Evolutionary conservation across 30 jellyfish, hydroid and myxozoan species (phyloP).

Genomic region (Catostylus mosaicus): DNA sequence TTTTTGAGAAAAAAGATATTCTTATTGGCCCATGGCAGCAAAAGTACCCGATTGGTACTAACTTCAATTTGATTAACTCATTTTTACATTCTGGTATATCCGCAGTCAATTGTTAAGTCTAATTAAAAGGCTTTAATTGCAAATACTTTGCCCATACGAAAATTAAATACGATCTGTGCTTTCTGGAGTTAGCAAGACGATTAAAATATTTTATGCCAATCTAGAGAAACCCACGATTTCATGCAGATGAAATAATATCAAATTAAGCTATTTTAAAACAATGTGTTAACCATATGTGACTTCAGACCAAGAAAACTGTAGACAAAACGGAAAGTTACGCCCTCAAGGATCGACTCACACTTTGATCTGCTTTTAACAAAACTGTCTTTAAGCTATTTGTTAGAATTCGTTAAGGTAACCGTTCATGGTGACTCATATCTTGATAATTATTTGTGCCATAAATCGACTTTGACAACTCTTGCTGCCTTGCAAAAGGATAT

Average conservation of each 20-base stretch:
- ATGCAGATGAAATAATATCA: neutral
- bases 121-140: neutral
- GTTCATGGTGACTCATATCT: conserved; percentile 3
- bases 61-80: too few species aligned
- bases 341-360: conserved; percentile 25
- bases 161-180: neutral
- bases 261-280: conserved; percentile 1
- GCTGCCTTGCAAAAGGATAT: neutral
- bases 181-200: neutral
- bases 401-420: neutral
- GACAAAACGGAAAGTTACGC: conserved; percentile 47
- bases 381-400: conserved; percentile 9
- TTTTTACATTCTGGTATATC: too few species aligned
- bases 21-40: too few species aligned
- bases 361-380: neutral
- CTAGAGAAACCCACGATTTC: neutral
- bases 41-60: too few species aligned
- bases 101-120: neutral
- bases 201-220: neutral
- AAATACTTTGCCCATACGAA: neutral
- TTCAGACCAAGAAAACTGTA: neutral
- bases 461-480: neutral
- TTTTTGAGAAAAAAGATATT: too few species aligned
- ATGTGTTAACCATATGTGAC: conserved; percentile 64
- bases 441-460: conserved; percentile 13